These are phyloP conservation scores for Astreopora myriophthalma DNA, from an alignment of 64 coral and sea anemone genomes.

Conservation along the genomic window DNA sequence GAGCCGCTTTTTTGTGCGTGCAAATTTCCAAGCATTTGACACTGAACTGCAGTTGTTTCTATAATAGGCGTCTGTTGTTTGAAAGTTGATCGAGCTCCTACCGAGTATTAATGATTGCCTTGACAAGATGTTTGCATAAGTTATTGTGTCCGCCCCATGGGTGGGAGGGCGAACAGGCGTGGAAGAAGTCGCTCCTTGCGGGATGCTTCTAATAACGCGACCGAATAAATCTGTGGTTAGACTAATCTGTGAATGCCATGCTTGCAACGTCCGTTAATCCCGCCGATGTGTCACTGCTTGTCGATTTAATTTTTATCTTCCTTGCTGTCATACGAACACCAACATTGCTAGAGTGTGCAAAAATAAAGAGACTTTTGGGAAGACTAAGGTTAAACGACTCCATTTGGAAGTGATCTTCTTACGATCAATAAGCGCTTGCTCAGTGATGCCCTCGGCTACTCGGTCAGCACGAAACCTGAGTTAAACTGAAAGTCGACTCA, in stretches of 20 bases:
- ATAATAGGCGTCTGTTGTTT: constrained; percentile 25
- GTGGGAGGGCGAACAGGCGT: background rate
- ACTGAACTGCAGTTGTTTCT: background rate
- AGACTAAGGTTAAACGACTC: too few relatives aligned
- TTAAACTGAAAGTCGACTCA: too few relatives aligned
- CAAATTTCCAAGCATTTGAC: background rate
- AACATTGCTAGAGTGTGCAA: too few relatives aligned
- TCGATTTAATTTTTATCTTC: constrained; percentile 2
- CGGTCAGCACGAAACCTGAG: too few relatives aligned
- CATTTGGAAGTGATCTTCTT: too few relatives aligned
- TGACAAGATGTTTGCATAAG: constrained; percentile 54
- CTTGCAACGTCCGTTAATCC: background rate
- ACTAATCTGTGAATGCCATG: background rate
- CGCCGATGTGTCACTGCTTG: background rate
- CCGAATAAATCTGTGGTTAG: background rate
- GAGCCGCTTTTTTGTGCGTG: background rate
- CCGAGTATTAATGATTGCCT: constrained; percentile 22
- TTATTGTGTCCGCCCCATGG: constrained; percentile 2
- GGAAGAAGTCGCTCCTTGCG: background rate
- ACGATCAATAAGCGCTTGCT: too few relatives aligned
- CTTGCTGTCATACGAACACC: too few relatives aligned
- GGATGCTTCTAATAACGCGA: background rate
- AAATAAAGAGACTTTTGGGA: too few relatives aligned
- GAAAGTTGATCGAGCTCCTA: constrained; percentile 34
- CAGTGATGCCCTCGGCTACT: too few relatives aligned